Percentiles rank a stretch among this genome's conserved stretches.
Conservation (phyloP, 2,888 invertebrate species). For the Ypsolopha sequella region DNA sequence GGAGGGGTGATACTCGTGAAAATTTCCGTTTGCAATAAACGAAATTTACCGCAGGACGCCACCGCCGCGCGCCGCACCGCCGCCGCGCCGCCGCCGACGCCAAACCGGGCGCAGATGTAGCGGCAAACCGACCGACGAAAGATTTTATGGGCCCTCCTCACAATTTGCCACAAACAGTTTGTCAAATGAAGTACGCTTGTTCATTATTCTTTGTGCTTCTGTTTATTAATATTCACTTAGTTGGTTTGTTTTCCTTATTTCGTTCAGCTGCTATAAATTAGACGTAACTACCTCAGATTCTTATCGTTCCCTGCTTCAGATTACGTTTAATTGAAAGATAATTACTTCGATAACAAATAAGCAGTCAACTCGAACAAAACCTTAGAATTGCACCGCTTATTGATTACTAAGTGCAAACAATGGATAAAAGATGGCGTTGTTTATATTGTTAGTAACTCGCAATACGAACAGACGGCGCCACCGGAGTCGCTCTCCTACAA, state of each 20-base stretch:
- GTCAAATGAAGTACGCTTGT: conserved; percentile 17
- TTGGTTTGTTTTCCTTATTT: neutral
- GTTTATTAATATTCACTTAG: neutral
- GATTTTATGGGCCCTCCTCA: conserved; percentile 39
- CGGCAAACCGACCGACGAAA: conserved; percentile 31
- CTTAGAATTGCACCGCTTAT: conserved; percentile 34
- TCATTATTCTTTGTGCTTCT: conserved; percentile 10
- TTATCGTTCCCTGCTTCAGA: neutral
- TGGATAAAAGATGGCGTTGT: conserved; percentile 65
- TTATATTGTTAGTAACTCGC: conserved; percentile 54
- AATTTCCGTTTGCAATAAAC: conserved; percentile 62
- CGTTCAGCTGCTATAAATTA: neutral
- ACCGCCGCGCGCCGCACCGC: neutral
- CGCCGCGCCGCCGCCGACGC: conserved; percentile 22
- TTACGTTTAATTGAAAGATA: neutral
- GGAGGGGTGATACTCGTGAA: conserved; percentile 20
- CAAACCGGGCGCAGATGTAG: conserved; percentile 25
- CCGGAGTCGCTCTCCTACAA: conserved; percentile 64
- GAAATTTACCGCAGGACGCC: conserved; percentile 24
- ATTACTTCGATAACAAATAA: neutral
- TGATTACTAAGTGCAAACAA: conserved; percentile 60
- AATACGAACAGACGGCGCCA: conserved; percentile 64
- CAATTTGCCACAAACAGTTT: conserved; percentile 26
- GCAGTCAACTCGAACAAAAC: conserved; percentile 1
- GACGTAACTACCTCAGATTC: neutral